A percentile compares a stretch with the other conserved stretches of the same genome.
Conservation (phyloP, 2,888 invertebrate species). For the Aleiodes leptofemur region DNA sequence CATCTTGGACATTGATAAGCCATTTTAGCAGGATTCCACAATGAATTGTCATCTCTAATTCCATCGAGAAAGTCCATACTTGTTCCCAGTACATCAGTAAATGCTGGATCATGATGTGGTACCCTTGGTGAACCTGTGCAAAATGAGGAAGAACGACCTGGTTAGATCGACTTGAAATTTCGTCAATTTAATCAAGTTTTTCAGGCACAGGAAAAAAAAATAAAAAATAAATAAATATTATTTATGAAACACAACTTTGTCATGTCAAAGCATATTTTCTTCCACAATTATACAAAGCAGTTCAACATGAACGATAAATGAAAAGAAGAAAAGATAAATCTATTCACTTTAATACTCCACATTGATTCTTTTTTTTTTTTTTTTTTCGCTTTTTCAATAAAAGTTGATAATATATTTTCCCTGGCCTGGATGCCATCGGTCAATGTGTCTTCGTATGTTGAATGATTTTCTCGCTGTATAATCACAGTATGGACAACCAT, state of each 20-base stretch:
- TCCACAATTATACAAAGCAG: no score
- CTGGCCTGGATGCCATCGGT: conserved; percentile 62
- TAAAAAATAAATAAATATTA: neutral
- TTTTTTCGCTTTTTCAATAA: conserved; percentile 46
- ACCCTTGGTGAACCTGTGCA: conserved; percentile 6
- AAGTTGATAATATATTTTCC: conserved; percentile 58
- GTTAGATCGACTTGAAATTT: conserved; percentile 7
- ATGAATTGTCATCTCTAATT: conserved; percentile 5
- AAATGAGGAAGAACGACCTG: conserved; percentile 18
- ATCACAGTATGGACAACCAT: conserved; percentile 66
- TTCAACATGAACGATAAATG: no score
- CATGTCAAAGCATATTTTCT: no score
- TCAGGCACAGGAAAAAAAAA: conserved; percentile 12
- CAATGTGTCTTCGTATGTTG: conserved; percentile 66
- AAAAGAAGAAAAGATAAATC: no score
- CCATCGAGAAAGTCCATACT: conserved; percentile 20
- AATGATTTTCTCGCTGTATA: conserved; percentile 65
- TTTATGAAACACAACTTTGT: no score
- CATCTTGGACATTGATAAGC: conserved; percentile 55
- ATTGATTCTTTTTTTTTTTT: neutral
- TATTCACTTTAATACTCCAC: no score
- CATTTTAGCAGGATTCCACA: conserved; percentile 25
- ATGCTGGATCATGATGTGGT: neutral
- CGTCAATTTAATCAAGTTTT: conserved; percentile 1
- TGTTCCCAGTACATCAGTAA: conserved; percentile 1